Conservation (phyloP, 1,140 invertebrate genomes). For the Lepeophtheirus salmonis region DNA sequence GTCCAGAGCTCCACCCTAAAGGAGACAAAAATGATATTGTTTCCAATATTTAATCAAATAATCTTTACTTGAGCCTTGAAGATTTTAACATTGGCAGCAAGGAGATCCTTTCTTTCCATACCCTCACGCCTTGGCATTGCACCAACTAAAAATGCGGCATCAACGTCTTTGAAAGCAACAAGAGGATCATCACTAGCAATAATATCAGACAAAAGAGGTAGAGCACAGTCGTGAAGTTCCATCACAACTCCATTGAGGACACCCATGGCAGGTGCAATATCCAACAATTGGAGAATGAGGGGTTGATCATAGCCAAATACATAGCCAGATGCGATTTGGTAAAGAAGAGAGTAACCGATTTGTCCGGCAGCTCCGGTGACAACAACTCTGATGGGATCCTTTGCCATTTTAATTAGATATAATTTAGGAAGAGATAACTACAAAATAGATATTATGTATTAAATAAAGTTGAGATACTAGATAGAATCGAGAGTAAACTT, state of each 20-base stretch:
- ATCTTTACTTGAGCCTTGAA: constrained; percentile 59
- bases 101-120: constrained; percentile 93
- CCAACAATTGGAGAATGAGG: constrained; percentile 71
- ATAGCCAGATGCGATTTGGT: constrained; percentile 81
- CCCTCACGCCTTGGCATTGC: constrained; percentile 95
- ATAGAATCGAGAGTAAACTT: too few species aligned
- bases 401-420: constrained; percentile 2
- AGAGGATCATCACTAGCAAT: constrained; percentile 67
- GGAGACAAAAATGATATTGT: constrained; percentile 21
- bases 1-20: constrained; percentile 64
- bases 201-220: constrained; percentile 66
- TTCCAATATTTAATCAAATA: not conserved
- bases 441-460: too few species aligned
- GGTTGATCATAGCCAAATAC: constrained; percentile 84
- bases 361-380: constrained; percentile 96
- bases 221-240: constrained; percentile 87
- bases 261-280: constrained; percentile 85
- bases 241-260: constrained; percentile 89
- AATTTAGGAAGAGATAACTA: too few species aligned
- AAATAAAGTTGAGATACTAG: too few species aligned
- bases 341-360: constrained; percentile 90
- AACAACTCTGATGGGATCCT: constrained; percentile 58
- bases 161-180: constrained; percentile 83
- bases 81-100: constrained; percentile 94
- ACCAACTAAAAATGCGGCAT: constrained; percentile 93